phyloP scores from a whole-genome alignment of 2,797 vertebrate species.

The Bovichtus diacanthus region DNA sequence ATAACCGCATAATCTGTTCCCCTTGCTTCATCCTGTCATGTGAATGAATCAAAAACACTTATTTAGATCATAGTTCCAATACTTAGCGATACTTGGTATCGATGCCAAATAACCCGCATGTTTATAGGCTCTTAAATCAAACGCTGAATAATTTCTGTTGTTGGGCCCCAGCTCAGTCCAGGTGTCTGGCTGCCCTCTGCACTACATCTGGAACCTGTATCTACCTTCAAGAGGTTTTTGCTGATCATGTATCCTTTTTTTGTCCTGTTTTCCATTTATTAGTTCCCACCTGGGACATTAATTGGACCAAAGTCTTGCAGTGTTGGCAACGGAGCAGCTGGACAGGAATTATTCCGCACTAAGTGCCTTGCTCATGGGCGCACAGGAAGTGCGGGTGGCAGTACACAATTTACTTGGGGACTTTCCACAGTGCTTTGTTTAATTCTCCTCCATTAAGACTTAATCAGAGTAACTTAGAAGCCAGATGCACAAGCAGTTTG shows the following conservation, averaged over 20 bases:
- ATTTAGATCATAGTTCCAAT: conserved; percentile 18
- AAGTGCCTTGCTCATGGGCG: conserved; percentile 38
- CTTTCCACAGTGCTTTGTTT: not conserved
- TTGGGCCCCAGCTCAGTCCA: conserved; percentile 16
- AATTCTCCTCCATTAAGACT: not conserved
- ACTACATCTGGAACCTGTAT: conserved; percentile 60
- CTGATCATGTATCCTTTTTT: conserved; percentile 45
- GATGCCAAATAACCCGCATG: conserved; percentile 6
- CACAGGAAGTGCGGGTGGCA: too few species aligned
- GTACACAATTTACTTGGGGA: not conserved
- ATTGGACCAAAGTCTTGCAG: conserved; percentile 30
- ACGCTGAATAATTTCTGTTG: conserved; percentile 15
- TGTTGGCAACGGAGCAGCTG: conserved; percentile 16
- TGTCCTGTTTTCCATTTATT: conserved; percentile 46
- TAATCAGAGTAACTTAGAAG: not conserved
- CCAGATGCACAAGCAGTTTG: not conserved
- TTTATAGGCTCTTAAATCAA: conserved; percentile 9
- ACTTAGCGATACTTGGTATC: not conserved
- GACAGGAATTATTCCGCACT: conserved; percentile 14
- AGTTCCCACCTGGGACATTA: conserved; percentile 40
- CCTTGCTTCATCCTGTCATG: conserved; percentile 26
- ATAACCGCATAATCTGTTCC: conserved; percentile 16
- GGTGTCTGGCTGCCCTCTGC: conserved; percentile 50
- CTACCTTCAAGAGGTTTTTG: conserved; percentile 48
- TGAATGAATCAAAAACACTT: conserved; percentile 25